Conservation (phyloP, 2,797 vertebrate species). For the Sardinella longiceps region DNA sequence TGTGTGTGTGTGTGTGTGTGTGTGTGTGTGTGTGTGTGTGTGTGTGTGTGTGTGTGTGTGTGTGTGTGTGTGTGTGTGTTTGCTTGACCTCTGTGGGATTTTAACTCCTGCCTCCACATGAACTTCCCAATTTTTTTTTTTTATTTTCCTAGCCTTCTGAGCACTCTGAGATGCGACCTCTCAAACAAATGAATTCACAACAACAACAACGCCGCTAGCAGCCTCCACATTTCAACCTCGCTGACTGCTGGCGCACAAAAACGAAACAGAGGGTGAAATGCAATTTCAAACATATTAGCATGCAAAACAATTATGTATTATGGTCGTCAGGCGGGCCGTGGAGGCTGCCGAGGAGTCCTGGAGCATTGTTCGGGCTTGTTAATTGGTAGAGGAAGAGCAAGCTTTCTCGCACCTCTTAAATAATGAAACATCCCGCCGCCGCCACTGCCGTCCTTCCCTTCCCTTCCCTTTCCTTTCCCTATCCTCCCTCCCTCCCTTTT, state of each 20-base stretch:
- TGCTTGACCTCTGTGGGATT: not conserved
- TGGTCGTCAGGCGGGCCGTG: not conserved
- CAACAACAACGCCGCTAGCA: not conserved
- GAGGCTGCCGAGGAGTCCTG: slow-evolving; percentile 57
- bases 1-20: not conserved
- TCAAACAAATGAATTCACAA: not conserved
- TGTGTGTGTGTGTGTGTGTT: not conserved
- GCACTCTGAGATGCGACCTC: not conserved
- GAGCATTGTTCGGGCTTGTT: slow-evolving; percentile 77
- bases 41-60: not conserved
- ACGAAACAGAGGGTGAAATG: not conserved
- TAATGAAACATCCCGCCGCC: slow-evolving; percentile 67
- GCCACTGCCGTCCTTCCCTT: no score
- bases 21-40: not conserved
- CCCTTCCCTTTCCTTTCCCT: not conserved
- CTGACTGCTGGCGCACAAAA: not conserved
- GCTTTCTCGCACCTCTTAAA: slow-evolving; percentile 76
- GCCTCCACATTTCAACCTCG: not conserved
- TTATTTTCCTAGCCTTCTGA: no score
- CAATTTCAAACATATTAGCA: slow-evolving; percentile 5
- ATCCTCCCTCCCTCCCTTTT: not conserved
- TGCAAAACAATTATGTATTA: slow-evolving; percentile 4
- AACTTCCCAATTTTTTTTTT: not conserved
- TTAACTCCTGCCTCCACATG: not conserved
- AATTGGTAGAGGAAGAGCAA: slow-evolving; percentile 66